Evolutionary conservation across 1,140 invertebrate genomes (phyloP), one percentile per base, ranked within the genome.

Genomic region (Megalonaias nervosa): DNA sequence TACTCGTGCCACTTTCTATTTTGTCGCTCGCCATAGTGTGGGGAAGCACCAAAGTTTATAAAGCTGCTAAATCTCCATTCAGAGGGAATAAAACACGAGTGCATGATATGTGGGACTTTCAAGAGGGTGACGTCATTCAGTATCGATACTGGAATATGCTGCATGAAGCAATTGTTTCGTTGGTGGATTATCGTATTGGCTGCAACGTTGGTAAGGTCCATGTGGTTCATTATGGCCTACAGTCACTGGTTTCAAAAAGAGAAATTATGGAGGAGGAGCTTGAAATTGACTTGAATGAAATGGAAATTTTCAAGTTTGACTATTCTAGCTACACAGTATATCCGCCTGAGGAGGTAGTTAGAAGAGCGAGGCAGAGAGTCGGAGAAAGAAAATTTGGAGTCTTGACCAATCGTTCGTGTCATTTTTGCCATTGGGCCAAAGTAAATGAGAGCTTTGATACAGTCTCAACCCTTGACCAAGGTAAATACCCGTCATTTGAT

Each of bases 351-450:
- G 26, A 23, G 57, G 73, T 76, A 2, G 67, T 76, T 19, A 1
- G n/a, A 56, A 14, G 74, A 57, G 74, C 74, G 3, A 62, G 48
- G 59, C 58, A 76, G n/a, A 76, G 74, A 60, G 14, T 76, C 6
- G 74, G 74, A 38, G 74, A 76, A 65, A 70, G 26, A n/a, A 76
- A 76, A 48, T 76, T 68, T 65, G 68, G 74, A 19, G 13, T 76
- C 2, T 57, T 76, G 23, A 64, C 74, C n/a, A 76, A 76, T 65
- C 58, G 74, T 64, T 65, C 67, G n/a, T 76, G 74, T 38, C 74
- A 76, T 65, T 76, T 76, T 38, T 76, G 74, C n/a, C 67, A 76
- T 60, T 76, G 74, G 74, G 74, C 67, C 6, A 76, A 76, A 59
- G 74, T 76, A 12, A 65, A 62, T 68, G 68, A 76, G 31, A 48